A percentile compares a stretch with the other conserved stretches of the same genome.
Evolutionary conservation across 2,888 invertebrate species (phyloP).

Genomic region (Eupithecia pulchellata): DNA sequence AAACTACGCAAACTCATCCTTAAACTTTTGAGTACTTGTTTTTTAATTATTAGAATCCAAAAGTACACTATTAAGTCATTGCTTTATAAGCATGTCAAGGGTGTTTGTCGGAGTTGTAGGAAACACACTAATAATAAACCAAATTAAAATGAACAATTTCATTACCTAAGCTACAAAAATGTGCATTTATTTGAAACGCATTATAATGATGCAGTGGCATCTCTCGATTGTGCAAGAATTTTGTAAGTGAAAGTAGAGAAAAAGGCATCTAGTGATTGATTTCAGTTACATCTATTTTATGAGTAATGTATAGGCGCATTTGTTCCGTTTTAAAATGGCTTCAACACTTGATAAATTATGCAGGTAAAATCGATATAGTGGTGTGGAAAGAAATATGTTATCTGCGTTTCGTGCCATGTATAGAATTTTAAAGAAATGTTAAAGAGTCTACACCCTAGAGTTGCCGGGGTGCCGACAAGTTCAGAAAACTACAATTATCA

Average conservation of each 20-base stretch:
- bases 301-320: not conserved
- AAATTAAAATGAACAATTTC: not conserved
- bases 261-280: not conserved
- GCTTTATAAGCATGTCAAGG: not conserved
- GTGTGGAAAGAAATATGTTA: too few relatives aligned
- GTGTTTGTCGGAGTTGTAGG: not conserved
- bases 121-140: not conserved
- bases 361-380: too few relatives aligned
- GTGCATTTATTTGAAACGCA: not conserved
- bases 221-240: constrained; percentile 5
- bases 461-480: too few relatives aligned
- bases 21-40: not conserved
- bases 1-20: not conserved
- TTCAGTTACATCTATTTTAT: not conserved
- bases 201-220: not conserved
- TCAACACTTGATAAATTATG: not conserved
- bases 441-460: too few relatives aligned
- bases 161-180: not conserved
- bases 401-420: too few relatives aligned
- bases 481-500: too few relatives aligned
- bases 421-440: too few relatives aligned
- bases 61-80: not conserved
- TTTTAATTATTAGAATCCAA: not conserved
- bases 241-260: not conserved
- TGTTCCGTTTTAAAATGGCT: not conserved